Evolutionary conservation across 2,113 vertebrate genomes (phyloP).

Genomic region (Isurus oxyrinchus): DNA sequence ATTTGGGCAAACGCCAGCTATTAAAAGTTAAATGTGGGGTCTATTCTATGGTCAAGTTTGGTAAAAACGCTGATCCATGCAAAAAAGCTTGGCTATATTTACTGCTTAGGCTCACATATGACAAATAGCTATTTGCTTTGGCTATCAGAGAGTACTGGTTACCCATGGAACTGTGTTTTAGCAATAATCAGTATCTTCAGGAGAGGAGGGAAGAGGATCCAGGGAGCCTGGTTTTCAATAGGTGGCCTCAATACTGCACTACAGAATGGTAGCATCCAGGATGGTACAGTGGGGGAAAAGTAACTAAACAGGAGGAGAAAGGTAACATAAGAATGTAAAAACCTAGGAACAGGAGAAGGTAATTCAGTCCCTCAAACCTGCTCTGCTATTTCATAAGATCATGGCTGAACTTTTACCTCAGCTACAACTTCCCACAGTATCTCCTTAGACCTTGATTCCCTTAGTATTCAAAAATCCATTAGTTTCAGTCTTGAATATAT

Average conservation of each 20-base stretch:
- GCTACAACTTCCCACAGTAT: neutral
- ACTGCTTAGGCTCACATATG: neutral
- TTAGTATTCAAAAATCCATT: neutral
- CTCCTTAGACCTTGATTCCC: neutral
- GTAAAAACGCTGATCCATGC: neutral
- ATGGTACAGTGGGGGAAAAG: neutral
- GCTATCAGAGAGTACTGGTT: neutral
- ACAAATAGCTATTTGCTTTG: neutral
- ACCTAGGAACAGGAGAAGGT: neutral
- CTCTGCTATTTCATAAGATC: neutral
- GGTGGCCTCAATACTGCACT: neutral
- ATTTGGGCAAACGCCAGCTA: neutral
- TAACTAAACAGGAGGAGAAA: neutral
- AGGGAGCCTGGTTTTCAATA: neutral
- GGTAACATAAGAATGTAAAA: neutral
- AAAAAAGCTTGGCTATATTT: no score
- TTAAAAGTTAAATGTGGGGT: neutral
- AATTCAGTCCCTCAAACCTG: neutral
- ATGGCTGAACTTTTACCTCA: neutral
- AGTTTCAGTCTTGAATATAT: neutral
- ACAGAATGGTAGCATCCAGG: neutral
- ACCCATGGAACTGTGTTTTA: neutral
- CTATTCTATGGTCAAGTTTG: neutral
- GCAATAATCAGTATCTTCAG: neutral
- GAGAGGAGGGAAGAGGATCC: neutral